Percentiles rank a stretch among this genome's conserved stretches.
phyloP scores from a whole-genome alignment of 2,797 vertebrate genomes.

The Aselliscus stoliczkanus region DNA sequence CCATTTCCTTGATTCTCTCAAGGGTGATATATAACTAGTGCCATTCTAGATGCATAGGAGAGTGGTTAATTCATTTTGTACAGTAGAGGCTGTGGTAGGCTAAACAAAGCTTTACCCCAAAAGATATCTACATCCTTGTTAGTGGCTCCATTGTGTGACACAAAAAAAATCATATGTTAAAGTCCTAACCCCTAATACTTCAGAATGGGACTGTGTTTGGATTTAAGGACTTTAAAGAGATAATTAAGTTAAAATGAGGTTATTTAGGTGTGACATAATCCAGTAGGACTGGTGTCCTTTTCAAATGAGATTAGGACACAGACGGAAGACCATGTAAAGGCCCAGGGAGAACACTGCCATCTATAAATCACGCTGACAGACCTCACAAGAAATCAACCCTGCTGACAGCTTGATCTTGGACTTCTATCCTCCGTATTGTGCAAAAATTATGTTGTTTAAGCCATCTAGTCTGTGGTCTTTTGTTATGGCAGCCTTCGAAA shows the following conservation, averaged over 20 bases:
- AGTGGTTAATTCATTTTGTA: background rate
- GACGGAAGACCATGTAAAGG: background rate
- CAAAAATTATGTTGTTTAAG: background rate
- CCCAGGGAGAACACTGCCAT: background rate
- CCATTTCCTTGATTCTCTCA: background rate
- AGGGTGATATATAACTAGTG: background rate
- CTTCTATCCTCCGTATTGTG: background rate
- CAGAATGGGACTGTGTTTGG: background rate
- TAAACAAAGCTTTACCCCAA: fast-evolving
- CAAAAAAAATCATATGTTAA: background rate
- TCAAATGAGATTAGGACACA: background rate
- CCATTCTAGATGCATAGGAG: background rate
- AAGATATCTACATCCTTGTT: background rate
- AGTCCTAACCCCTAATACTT: background rate
- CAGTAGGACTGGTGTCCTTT: background rate
- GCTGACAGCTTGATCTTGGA: background rate
- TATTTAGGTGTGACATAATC: background rate
- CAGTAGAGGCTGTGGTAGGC: background rate
- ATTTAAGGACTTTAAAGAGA: background rate
- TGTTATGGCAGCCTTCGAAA: background rate
- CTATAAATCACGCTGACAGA: too few species aligned
- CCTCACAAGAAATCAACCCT: background rate
- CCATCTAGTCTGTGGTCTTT: background rate
- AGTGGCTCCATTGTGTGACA: background rate
- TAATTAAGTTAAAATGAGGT: background rate